Evolutionary conservation across 1,140 invertebrate species (phyloP).

Genomic region (Pseudomyrmex cubaensis): DNA sequence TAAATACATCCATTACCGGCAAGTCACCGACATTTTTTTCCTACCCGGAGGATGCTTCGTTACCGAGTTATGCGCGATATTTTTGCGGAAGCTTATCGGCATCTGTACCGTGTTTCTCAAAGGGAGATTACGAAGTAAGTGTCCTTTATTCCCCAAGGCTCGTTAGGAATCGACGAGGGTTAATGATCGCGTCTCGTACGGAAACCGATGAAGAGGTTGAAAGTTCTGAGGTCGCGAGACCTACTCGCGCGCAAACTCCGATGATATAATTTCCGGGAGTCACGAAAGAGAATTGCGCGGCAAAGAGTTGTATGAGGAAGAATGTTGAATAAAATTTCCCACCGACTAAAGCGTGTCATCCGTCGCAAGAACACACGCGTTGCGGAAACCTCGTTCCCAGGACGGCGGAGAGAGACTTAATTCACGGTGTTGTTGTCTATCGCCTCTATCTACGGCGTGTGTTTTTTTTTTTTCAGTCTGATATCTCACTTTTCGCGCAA

Average conservation of each 20-base stretch:
- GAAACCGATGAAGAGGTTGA: constrained; percentile 6
- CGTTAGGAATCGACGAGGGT: constrained; percentile 58
- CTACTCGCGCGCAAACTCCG: neutral
- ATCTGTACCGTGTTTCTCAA: constrained; percentile 55
- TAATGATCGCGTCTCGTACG: constrained; percentile 44
- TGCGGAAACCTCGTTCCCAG: neutral
- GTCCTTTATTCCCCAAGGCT: constrained; percentile 48
- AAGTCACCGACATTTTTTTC: constrained; percentile 47
- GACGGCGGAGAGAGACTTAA: constrained; percentile 20
- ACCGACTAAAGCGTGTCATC: constrained; percentile 28
- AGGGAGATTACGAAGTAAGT: constrained; percentile 59
- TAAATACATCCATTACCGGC: constrained; percentile 64
- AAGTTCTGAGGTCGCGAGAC: constrained; percentile 29
- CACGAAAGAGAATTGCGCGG: neutral
- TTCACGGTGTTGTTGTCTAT: constrained; percentile 40
- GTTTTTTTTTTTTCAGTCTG: constrained; percentile 13
- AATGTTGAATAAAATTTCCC: constrained; percentile 42
- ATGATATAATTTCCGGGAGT: neutral
- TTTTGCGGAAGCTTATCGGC: constrained; percentile 66
- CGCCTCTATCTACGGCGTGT: constrained; percentile 29
- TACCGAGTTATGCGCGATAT: constrained; percentile 70
- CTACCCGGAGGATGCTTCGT: constrained; percentile 57
- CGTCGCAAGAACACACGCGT: constrained; percentile 6
- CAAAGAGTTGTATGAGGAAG: neutral
- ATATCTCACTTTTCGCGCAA: neutral